phyloP scores from a whole-genome alignment of 2,888 invertebrate genomes.

The Trissolcus japonicus region DNA sequence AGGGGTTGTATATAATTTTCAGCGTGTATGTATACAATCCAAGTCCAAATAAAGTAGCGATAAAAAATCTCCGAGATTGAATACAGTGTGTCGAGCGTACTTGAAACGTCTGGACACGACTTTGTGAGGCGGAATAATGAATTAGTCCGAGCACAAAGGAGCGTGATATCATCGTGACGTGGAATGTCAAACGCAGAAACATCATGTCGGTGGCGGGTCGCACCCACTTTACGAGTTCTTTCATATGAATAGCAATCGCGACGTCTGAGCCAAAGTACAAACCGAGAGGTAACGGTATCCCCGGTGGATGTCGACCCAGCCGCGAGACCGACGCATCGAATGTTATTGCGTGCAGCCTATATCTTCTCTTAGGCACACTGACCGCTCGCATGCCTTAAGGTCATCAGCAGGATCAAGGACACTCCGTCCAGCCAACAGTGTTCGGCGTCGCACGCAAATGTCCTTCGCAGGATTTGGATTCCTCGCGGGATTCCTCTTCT shows the following conservation, averaged over 20 bases:
- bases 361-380: slow-evolving; percentile 26
- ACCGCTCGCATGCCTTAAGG: slow-evolving; percentile 55
- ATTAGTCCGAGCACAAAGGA: slow-evolving; percentile 46
- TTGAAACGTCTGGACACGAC: slow-evolving; percentile 3
- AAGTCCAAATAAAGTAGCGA: no score
- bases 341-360: slow-evolving; percentile 61
- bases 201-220: slow-evolving; percentile 55
- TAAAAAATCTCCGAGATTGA: no score
- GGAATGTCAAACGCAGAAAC: slow-evolving; percentile 55
- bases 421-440: slow-evolving; percentile 53
- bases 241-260: slow-evolving; percentile 56
- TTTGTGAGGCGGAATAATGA: slow-evolving; percentile 35
- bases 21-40: neutral
- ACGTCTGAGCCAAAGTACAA: slow-evolving; percentile 54
- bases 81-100: slow-evolving; percentile 1
- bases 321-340: slow-evolving; percentile 65
- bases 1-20: neutral
- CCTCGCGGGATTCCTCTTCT: no score
- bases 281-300: slow-evolving; percentile 67
- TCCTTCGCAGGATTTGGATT: no score
- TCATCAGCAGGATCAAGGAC: slow-evolving; percentile 69
- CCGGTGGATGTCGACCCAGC: slow-evolving; percentile 63
- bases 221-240: slow-evolving; percentile 59
- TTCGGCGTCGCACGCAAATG: no score
- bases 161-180: slow-evolving; percentile 44